phyloP scores from a whole-genome alignment of 2,113 vertebrate species.

The Channa maculata region DNA sequence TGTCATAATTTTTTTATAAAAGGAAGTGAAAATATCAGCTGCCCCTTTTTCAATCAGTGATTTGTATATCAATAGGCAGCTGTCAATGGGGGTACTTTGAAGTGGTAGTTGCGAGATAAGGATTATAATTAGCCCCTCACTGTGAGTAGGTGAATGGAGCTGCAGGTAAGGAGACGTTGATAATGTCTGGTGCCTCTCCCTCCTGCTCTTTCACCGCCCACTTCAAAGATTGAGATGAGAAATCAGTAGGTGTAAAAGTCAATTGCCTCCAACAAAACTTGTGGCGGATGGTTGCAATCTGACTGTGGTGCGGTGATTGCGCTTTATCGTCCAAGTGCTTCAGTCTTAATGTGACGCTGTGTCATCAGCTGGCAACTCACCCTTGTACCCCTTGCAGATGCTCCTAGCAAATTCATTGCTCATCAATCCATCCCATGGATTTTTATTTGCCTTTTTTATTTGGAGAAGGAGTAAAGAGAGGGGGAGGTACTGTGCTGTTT shows the following conservation, averaged over 20 bases:
- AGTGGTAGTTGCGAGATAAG: slow-evolving; percentile 63
- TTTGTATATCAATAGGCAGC: slow-evolving; percentile 74
- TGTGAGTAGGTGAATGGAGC: slow-evolving; percentile 46
- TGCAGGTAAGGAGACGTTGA: slow-evolving; percentile 57
- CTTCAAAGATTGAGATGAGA: slow-evolving; percentile 56
- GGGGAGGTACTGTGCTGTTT: slow-evolving; percentile 15
- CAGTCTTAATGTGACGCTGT: slow-evolving; percentile 54
- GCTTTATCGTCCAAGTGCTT: slow-evolving; percentile 63
- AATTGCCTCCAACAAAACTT: slow-evolving; percentile 57
- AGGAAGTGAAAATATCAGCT: slow-evolving; percentile 54
- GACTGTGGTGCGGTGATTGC: slow-evolving; percentile 52
- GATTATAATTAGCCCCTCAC: slow-evolving; percentile 67
- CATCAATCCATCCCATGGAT: slow-evolving; percentile 65
- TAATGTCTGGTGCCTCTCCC: slow-evolving; percentile 16
- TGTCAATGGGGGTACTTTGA: slow-evolving; percentile 58
- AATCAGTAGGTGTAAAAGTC: slow-evolving; percentile 69
- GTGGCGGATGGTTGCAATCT: slow-evolving; percentile 50
- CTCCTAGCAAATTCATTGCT: slow-evolving; percentile 65
- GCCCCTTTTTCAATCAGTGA: slow-evolving; percentile 57
- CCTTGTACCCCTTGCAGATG: slow-evolving; percentile 53
- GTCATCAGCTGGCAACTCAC: slow-evolving; percentile 64
- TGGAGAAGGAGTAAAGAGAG: slow-evolving; percentile 27
- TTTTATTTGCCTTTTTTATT: slow-evolving; percentile 66
- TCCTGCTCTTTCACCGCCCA: slow-evolving; percentile 32
- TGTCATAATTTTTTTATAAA: slow-evolving; percentile 44